Conservation (phyloP, 2,797 vertebrate genomes). For the Enteromius viviparus region DNA sequence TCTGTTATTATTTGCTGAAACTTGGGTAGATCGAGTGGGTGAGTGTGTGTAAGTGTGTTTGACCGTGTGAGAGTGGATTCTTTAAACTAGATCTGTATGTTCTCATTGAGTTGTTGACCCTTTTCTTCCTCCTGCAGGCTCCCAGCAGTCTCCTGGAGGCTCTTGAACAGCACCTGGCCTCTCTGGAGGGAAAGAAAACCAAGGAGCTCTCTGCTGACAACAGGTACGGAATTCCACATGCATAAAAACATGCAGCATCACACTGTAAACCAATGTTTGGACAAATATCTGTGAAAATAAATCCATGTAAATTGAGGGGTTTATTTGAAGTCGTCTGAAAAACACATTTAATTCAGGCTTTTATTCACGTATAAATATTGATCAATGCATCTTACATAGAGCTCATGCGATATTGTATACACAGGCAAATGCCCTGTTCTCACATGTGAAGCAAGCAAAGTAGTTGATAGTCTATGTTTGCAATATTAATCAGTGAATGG, state of each 20-base stretch:
- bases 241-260: neutral
- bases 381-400: neutral
- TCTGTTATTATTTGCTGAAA: slow-evolving; percentile 31
- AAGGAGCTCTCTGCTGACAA: slow-evolving; percentile 88
- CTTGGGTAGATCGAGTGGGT: slow-evolving; percentile 30
- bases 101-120: slow-evolving; percentile 1
- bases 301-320: neutral
- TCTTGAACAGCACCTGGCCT: slow-evolving; percentile 92
- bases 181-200: slow-evolving; percentile 93
- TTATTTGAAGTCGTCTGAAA: neutral
- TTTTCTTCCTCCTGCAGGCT: slow-evolving; percentile 75
- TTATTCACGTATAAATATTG: neutral
- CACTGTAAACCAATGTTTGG: neutral
- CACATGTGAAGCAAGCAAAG: neutral
- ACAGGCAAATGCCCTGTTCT: neutral
- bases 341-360: neutral
- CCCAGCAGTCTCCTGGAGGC: slow-evolving; percentile 94
- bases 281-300: neutral
- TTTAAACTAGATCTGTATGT: neutral
- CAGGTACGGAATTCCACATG: slow-evolving; percentile 75
- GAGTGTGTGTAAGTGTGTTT: slow-evolving; percentile 35
- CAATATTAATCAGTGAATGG: neutral
- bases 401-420: neutral
- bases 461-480: neutral
- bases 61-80: neutral